These are phyloP conservation scores for Meiosimyza platycephala DNA, from an alignment of 2,888 invertebrate genomes.

Conservation along the genomic window DNA sequence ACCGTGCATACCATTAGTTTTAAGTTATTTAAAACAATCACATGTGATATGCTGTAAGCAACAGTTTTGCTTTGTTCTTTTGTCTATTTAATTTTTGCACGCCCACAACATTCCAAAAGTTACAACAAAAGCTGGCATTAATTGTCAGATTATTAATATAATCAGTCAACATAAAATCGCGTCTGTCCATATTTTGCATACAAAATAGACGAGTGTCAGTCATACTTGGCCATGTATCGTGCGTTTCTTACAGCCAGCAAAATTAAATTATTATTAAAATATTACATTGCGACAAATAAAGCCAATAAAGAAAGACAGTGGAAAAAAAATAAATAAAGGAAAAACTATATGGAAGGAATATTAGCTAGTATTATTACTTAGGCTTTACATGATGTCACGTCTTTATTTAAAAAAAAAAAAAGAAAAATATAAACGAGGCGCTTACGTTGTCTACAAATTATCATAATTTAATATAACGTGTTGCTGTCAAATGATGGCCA, in stretches of 20 bases:
- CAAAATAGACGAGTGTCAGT: too few species aligned
- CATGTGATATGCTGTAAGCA: too few species aligned
- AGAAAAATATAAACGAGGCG: too few species aligned
- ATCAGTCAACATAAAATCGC: neutral
- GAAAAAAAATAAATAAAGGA: neutral
- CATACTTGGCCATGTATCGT: conserved; percentile 4
- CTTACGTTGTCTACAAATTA: too few species aligned
- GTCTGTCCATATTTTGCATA: neutral
- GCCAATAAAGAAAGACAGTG: neutral
- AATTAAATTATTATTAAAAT: neutral
- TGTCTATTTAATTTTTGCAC: too few species aligned
- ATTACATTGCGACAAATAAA: neutral
- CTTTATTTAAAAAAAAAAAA: neutral
- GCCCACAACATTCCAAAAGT: too few species aligned
- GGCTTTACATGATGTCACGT: neutral
- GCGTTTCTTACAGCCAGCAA: neutral
- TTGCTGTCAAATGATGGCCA: too few species aligned
- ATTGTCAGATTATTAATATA: neutral
- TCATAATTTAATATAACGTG: too few species aligned
- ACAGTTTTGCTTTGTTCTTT: too few species aligned
- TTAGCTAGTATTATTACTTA: neutral
- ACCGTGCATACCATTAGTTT: too few species aligned
- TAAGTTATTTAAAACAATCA: too few species aligned
- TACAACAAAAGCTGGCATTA: too few species aligned
- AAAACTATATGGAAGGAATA: neutral